Evolutionary conservation across 2,797 vertebrate genomes (phyloP).

Genomic region (Pantherophis vulpinus): DNA sequence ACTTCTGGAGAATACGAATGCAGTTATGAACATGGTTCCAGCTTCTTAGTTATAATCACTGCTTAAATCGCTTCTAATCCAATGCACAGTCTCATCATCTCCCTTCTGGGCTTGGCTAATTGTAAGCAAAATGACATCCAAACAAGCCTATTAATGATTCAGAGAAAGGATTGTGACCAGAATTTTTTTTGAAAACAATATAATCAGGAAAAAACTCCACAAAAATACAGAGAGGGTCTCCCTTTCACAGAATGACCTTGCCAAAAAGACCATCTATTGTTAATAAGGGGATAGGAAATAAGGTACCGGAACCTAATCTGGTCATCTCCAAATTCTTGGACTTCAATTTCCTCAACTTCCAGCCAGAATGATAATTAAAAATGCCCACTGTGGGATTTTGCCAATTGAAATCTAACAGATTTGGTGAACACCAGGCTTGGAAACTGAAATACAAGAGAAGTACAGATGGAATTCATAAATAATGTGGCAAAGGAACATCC

Average conservation of each 20-base stretch:
- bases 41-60: background rate
- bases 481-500: background rate
- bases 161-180: background rate
- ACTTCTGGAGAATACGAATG: background rate
- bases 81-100: background rate
- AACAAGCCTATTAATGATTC: background rate
- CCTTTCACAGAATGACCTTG: background rate
- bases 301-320: background rate
- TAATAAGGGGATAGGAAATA: background rate
- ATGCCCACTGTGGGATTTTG: background rate
- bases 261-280: constrained; percentile 34
- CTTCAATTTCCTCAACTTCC: background rate
- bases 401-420: background rate
- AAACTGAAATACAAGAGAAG: background rate
- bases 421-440: background rate
- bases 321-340: background rate
- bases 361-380: background rate
- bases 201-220: constrained; percentile 21
- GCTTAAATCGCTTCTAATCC: constrained; percentile 8
- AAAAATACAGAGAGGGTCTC: constrained; percentile 30
- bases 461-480: background rate
- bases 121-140: constrained; percentile 21
- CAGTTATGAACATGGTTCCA: background rate
- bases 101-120: background rate
- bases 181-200: constrained; percentile 26